phyloP scores from a whole-genome alignment of 2,113 vertebrate species.

The Calidris pygmaea region DNA sequence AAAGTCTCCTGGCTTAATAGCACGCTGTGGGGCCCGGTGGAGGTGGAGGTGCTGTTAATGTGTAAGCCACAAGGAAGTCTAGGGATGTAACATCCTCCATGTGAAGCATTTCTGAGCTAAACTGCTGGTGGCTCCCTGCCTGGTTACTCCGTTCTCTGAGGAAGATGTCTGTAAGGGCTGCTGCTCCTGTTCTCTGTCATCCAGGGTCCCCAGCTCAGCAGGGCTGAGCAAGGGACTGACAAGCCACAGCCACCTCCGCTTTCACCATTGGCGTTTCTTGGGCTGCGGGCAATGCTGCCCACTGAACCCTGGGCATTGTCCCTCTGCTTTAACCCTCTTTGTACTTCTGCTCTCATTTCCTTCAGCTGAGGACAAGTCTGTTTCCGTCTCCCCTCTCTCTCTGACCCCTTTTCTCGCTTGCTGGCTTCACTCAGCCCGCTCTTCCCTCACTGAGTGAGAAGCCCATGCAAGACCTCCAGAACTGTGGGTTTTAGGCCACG shows the following conservation, averaged over 20 bases:
- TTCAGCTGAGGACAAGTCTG: neutral
- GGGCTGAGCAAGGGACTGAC: neutral
- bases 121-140: neutral
- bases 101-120: neutral
- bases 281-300: neutral
- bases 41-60: neutral
- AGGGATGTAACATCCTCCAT: neutral
- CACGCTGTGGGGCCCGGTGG: neutral
- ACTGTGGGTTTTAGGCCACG: neutral
- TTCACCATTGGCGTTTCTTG: neutral
- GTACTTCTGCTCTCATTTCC: neutral
- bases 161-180: conserved; percentile 44
- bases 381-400: neutral
- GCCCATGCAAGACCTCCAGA: neutral
- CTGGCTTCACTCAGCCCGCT: neutral
- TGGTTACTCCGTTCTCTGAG: neutral
- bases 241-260: neutral
- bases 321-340: neutral
- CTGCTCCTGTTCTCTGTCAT: neutral
- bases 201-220: neutral
- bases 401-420: neutral
- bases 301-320: neutral
- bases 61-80: conserved; percentile 12
- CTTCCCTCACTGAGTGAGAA: neutral
- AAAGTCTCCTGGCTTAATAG: neutral